phyloP scores from a whole-genome alignment of 2,113 vertebrate species.

The Hemibagrus wyckioides region DNA sequence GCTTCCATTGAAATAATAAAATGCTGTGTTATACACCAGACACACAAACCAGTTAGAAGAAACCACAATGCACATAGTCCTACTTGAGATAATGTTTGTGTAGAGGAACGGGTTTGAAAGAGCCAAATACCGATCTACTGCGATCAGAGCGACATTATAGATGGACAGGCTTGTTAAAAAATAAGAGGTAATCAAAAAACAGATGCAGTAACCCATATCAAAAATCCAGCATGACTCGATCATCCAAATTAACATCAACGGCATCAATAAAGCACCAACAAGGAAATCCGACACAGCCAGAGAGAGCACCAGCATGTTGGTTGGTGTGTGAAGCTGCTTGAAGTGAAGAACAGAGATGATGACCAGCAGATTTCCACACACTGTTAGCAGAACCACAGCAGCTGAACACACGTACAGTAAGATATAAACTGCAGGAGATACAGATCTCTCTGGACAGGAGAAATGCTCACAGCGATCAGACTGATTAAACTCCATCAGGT shows the following conservation, averaged over 20 bases:
- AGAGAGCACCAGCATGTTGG: background rate
- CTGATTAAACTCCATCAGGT: background rate
- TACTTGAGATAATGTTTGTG: too few relatives aligned
- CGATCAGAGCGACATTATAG: background rate
- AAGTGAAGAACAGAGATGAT: slow-evolving; percentile 50
- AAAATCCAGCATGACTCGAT: slow-evolving; percentile 16
- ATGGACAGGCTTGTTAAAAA: background rate
- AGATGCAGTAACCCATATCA: slow-evolving; percentile 19
- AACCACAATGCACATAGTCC: background rate
- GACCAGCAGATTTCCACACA: slow-evolving; percentile 50
- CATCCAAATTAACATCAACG: background rate
- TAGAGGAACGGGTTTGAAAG: too few relatives aligned
- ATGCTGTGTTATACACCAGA: slow-evolving; percentile 24
- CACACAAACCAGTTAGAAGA: background rate
- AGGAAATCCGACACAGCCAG: background rate
- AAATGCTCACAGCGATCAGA: background rate
- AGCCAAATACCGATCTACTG: slow-evolving; percentile 36
- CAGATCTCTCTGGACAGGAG: slow-evolving; percentile 20
- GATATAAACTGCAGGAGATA: slow-evolving; percentile 1
- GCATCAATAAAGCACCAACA: background rate
- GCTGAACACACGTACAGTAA: slow-evolving; percentile 56
- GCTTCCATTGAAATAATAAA: slow-evolving; percentile 31
- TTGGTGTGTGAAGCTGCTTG: slow-evolving; percentile 8
- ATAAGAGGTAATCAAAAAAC: slow-evolving; percentile 1
- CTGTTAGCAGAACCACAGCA: slow-evolving; percentile 40